Conservation (phyloP, 2,113 vertebrate species). For the Lonchura striata region DNA sequence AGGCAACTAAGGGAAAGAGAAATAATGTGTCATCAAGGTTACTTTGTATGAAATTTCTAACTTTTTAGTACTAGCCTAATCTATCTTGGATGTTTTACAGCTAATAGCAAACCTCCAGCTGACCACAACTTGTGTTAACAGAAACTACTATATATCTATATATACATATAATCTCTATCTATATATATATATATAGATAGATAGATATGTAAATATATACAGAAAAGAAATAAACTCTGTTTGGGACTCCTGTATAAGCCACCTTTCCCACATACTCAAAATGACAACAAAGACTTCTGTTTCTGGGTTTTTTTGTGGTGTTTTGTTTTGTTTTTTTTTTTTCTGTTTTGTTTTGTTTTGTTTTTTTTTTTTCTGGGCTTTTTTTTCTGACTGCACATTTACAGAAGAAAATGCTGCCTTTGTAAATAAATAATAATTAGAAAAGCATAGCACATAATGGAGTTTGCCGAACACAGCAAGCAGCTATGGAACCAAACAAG, state of each 20-base stretch:
- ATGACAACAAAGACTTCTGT: not conserved
- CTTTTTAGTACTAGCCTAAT: not conserved
- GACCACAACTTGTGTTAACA: not conserved
- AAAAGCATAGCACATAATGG: not conserved
- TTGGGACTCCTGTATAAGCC: not conserved
- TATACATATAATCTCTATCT: too few species aligned
- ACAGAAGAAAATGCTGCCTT: not conserved
- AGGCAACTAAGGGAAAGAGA: not conserved
- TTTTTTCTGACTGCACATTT: not conserved
- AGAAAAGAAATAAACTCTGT: not conserved
- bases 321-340: too few species aligned
- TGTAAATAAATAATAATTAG: not conserved
- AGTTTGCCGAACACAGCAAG: not conserved
- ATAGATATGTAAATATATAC: too few species aligned
- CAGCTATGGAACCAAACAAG: not conserved
- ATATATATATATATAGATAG: too few species aligned
- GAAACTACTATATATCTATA: not conserved
- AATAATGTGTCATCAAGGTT: not conserved
- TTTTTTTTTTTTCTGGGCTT: too few species aligned
- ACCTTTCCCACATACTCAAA: not conserved
- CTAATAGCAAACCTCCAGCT: not conserved
- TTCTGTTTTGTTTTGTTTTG: too few species aligned
- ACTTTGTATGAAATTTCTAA: not conserved
- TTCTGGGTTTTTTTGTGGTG: not conserved
- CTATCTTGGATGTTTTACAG: not conserved